A percentile compares a stretch with the other conserved stretches of the same genome.
Conservation (phyloP, 2,888 invertebrate species). For the Mythimna vitellina region DNA sequence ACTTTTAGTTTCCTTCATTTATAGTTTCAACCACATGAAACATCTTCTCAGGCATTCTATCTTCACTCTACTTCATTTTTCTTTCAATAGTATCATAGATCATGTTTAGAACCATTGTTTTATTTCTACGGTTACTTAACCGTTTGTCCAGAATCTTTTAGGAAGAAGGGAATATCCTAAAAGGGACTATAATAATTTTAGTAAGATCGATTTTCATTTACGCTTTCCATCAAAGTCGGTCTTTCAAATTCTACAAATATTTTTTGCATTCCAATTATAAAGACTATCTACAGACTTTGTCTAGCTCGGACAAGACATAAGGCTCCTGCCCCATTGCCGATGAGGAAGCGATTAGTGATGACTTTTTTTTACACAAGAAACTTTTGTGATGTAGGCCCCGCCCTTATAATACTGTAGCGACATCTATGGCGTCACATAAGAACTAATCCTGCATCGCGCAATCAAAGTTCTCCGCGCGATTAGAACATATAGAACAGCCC, state of each 20-base stretch:
- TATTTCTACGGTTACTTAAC: neutral
- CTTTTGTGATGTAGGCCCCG: too few relatives aligned
- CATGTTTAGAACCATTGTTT: constrained; percentile 15
- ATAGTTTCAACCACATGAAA: neutral
- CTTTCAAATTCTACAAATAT: neutral
- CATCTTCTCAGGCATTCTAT: neutral
- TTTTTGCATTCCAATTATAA: constrained; percentile 1
- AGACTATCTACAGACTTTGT: constrained; percentile 20
- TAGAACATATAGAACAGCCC: too few relatives aligned
- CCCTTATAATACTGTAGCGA: too few relatives aligned
- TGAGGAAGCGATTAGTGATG: too few relatives aligned
- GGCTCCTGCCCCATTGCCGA: too few relatives aligned
- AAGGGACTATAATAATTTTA: neutral
- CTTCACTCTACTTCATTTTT: neutral
- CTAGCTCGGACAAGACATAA: neutral
- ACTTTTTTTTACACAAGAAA: too few relatives aligned
- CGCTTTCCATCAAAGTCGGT: constrained; percentile 9
- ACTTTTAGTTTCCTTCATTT: neutral
- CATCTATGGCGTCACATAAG: too few relatives aligned
- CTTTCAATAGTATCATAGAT: neutral
- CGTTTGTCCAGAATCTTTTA: neutral
- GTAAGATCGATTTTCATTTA: constrained; percentile 1
- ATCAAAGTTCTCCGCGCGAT: too few relatives aligned
- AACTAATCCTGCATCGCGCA: too few relatives aligned
- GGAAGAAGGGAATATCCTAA: constrained; percentile 1